A percentile compares a stretch with the other conserved stretches of the same genome.
Evolutionary conservation across 2,797 vertebrate species (phyloP).

Genomic region (Diglossa cyanea): DNA sequence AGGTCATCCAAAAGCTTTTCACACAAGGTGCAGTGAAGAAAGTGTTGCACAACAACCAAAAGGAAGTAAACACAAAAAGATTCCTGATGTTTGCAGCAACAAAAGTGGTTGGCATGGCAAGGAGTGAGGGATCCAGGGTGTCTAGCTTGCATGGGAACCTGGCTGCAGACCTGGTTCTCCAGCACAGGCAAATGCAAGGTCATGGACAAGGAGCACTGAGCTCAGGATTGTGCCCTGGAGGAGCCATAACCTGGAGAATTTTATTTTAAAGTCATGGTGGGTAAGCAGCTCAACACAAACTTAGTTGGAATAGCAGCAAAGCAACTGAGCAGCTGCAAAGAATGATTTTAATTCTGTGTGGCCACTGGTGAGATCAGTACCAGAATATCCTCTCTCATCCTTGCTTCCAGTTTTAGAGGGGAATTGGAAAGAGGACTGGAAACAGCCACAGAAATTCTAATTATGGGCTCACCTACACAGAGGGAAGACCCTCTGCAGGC

Average conservation of each 20-base stretch:
- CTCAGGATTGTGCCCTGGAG: background rate
- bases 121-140: background rate
- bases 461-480: background rate
- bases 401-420: background rate
- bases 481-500: background rate
- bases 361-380: background rate
- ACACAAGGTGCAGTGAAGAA: background rate
- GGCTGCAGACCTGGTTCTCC: background rate
- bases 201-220: background rate
- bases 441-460: background rate
- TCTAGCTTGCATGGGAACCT: background rate
- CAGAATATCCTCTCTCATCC: background rate
- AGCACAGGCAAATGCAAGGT: background rate
- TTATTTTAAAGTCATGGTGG: background rate
- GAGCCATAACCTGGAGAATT: background rate
- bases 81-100: background rate
- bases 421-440: background rate
- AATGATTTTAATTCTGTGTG: background rate
- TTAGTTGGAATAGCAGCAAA: background rate
- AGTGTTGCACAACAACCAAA: background rate
- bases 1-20: background rate
- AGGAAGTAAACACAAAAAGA: background rate
- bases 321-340: background rate
- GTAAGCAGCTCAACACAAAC: background rate
- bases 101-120: fast-evolving